Conservation (phyloP, 1,140 invertebrate genomes). For the Drosophila ambigua region DNA sequence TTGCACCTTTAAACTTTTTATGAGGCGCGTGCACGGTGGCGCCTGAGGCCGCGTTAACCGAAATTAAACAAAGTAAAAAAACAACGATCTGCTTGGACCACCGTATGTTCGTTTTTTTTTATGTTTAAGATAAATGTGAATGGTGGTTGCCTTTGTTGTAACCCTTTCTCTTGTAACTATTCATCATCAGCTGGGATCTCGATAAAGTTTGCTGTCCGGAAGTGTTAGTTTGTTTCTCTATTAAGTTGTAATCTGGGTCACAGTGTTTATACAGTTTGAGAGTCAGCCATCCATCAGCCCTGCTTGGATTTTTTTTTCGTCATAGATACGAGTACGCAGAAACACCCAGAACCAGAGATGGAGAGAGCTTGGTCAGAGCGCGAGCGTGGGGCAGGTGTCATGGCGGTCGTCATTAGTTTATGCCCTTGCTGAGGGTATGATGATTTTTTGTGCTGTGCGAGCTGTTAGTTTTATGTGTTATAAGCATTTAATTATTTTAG, state of each 20-base stretch:
- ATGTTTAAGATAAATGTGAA: constrained; percentile 32
- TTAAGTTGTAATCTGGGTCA: constrained; percentile 40
- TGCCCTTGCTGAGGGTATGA: constrained; percentile 13
- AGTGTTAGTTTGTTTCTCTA: constrained; percentile 27
- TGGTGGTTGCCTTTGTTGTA: constrained; percentile 28
- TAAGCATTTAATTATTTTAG: constrained; percentile 58
- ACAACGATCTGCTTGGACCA: constrained; percentile 41
- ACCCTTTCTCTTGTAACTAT: constrained; percentile 19
- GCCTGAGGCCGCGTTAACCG: constrained; percentile 59
- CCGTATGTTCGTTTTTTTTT: constrained; percentile 13
- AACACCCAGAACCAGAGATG: not conserved
- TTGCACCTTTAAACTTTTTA: constrained; percentile 58
- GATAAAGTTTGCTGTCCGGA: constrained; percentile 28
- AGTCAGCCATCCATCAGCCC: not conserved
- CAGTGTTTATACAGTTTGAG: constrained; percentile 28
- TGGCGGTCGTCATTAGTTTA: constrained; percentile 23
- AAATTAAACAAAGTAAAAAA: constrained; percentile 64
- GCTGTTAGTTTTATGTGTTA: constrained; percentile 46
- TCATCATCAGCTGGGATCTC: constrained; percentile 11
- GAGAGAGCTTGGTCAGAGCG: not conserved
- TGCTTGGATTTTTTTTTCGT: not conserved
- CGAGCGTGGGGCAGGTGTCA: constrained; percentile 43
- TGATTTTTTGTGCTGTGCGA: constrained; percentile 1
- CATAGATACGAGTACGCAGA: constrained; percentile 6
- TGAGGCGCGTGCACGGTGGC: constrained; percentile 69